Evolutionary conservation across 2,113 vertebrate genomes (phyloP), one percentile per base, ranked within the genome.

Genomic region (Onychostruthus taczanowskii): DNA sequence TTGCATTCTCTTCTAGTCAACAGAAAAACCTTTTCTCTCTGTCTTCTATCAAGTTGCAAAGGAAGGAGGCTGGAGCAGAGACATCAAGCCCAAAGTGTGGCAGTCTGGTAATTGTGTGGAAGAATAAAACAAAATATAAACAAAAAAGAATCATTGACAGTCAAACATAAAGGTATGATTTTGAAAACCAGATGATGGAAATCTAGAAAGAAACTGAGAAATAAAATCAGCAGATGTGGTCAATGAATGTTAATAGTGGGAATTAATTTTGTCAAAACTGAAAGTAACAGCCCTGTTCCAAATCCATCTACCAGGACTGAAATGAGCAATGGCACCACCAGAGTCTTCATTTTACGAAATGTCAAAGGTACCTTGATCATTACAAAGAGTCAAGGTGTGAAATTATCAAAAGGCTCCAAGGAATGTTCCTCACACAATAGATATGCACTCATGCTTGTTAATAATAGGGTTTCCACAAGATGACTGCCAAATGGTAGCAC

Each of bases 401-500:
- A 94, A 80, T 47, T 86, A 90, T 44, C 79, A 66, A 84, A 86
- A 39, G 59, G 30, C 39, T 81, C 50, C 11, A 35, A 50, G 31
- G 47, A 47, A 33, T 6, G 39, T 20, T 86, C 53, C 55, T 86
- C 66, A 47, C 68, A 59, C 27, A 70, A 90, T 63, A 75, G 83
- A 84, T 89, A 86, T 67, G 72, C 39, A 18, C 33, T 74, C 46
- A 22, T 47, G 27, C 31, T 77, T 83, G 86, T 64, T 69, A 68
- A 41, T 73, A 68, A 58, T 1, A 22, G 47, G 23, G 21, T 52
- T 90, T 93, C 68, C 33, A 39, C 17, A n/a, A 77, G 33, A 35
- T 3, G 23, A 58, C n/a, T 49, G 74, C 73, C 95, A 95, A 95
- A 96, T 85, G 89, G 95, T 75, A 94, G 77, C 84, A 87, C 70